phyloP scores from a whole-genome alignment of 2,888 invertebrate genomes.

The Steinernema hermaphroditum region DNA sequence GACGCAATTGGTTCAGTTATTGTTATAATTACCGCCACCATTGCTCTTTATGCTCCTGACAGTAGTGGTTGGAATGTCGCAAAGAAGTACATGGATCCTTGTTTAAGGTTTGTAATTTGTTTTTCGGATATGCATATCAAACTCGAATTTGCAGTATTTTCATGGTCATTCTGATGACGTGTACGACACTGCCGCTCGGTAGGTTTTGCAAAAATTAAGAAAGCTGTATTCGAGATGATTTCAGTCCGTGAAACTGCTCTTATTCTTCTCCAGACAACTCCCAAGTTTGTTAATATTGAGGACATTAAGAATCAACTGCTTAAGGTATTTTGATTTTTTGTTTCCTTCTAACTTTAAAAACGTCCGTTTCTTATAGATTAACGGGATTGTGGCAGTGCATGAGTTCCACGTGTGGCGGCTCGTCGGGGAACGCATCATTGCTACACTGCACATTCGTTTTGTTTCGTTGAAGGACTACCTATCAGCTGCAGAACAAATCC shows the following conservation, averaged over 20 bases:
- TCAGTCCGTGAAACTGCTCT: conserved; percentile 85
- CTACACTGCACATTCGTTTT: conserved; percentile 68
- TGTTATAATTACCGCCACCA: conserved; percentile 81
- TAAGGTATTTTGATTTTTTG: conserved; percentile 43
- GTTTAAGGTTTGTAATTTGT: conserved; percentile 74
- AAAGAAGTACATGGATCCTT: conserved; percentile 86
- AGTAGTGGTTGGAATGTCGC: conserved; percentile 73
- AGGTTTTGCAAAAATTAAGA: conserved; percentile 8
- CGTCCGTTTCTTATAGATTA: conserved; percentile 62
- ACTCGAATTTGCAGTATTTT: conserved; percentile 75
- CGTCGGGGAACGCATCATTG: conserved; percentile 68
- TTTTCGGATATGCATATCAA: too few relatives aligned
- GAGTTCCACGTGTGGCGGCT: conserved; percentile 71
- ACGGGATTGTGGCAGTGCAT: conserved; percentile 69
- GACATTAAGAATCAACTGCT: conserved; percentile 56
- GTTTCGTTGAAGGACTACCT: conserved; percentile 68
- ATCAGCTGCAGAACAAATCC: conserved; percentile 67
- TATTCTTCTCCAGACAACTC: conserved; percentile 94
- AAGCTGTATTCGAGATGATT: background rate
- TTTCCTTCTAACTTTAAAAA: conserved; percentile 5
- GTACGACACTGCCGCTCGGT: conserved; percentile 68
- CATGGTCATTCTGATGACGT: conserved; percentile 74
- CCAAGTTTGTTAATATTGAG: conserved; percentile 85
- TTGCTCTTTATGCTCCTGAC: conserved; percentile 74
- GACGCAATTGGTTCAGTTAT: conserved; percentile 94